Evolutionary conservation across 1,140 invertebrate genomes (phyloP), one percentile per base, ranked within the genome.

Genomic region (Dendrolimus punctatus): DNA sequence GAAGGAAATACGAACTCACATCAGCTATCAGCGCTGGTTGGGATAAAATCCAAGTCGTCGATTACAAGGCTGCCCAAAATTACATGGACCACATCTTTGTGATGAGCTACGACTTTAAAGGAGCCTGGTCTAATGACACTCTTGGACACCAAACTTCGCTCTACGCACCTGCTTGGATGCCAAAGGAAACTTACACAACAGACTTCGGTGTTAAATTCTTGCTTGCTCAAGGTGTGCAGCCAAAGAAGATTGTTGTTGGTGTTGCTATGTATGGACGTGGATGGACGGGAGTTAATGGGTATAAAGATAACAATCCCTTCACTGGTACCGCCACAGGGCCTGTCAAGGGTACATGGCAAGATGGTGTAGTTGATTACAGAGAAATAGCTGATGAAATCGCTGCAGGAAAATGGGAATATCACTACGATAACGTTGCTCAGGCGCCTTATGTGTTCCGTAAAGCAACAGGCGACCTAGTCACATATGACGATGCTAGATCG

Each of bases 81-180:
- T 85, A 84, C 51, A 85, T 85, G 79, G 80, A 85, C 54, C 80
- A 84, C 45, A 85, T 85, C 43, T 85, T 85, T 68, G 61, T 85
- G 41, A 85, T 85, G 82, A 85, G 78, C 51, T 85, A 85, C 59
- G 82, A 85, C 53, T 85, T 85, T 56, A 85, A 85, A 51, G 82
- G 82, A 8, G 80, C 82, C 2, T 85, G 82, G 82, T 85, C 82
- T 5, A 85, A 85, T 46, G 79, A 83, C 49, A 81, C 72, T 38
- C 60, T 84, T 8, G 82, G 82, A 42, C 82, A 85, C 51, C 82
- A 85, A 53, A 75, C 82, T 0, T 63, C 74, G 38, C 42, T 85
- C 6, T 77, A 85, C 55, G 82, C 82, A 3, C 82, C 82, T 8
- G 66, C 56, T 5, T 85, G 80, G 80, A 76, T 65, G 38, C 67